Percentiles rank a stretch among this genome's conserved stretches.
These are phyloP conservation scores for Lithophane ornitopus DNA, from an alignment of 2,888 invertebrate genomes.

Conservation along the genomic window DNA sequence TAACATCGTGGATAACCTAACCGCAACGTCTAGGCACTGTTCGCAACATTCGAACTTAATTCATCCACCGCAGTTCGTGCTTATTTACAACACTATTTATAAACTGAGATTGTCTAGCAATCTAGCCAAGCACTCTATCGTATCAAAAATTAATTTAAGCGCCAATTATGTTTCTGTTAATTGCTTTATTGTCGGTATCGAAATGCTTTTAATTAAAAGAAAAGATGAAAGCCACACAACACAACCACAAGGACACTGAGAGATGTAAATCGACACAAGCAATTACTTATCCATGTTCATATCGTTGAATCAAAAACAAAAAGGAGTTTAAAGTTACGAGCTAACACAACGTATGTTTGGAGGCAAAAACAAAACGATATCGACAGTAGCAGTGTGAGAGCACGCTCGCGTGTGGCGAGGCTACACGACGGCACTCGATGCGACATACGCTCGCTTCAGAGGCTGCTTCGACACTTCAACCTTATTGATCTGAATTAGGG, in stretches of 20 bases:
- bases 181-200: slow-evolving; percentile 46
- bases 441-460: slow-evolving; percentile 39
- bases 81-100: slow-evolving; percentile 61
- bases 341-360: slow-evolving; percentile 75
- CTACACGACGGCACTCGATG: slow-evolving; percentile 60
- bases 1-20: slow-evolving; percentile 78
- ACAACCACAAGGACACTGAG: slow-evolving; percentile 45
- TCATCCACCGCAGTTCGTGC: slow-evolving; percentile 61
- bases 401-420: slow-evolving; percentile 75
- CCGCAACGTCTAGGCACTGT: slow-evolving; percentile 70
- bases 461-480: slow-evolving; percentile 53
- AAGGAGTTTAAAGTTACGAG: slow-evolving; percentile 78
- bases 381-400: slow-evolving; percentile 78
- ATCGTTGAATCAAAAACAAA: slow-evolving; percentile 79
- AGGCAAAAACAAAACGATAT: slow-evolving; percentile 80
- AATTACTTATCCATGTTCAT: slow-evolving; percentile 83
- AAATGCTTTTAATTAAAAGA: slow-evolving; percentile 45
- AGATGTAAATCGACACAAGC: slow-evolving; percentile 75
- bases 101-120: slow-evolving; percentile 54
- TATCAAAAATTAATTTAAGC: slow-evolving; percentile 43
- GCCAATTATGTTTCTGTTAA: slow-evolving; percentile 41
- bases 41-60: slow-evolving; percentile 65
- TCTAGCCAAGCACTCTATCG: slow-evolving; percentile 29
- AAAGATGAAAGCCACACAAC: slow-evolving; percentile 47
- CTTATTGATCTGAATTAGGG: slow-evolving; percentile 52